Percentiles rank a stretch among this genome's conserved stretches.
These are phyloP conservation scores for Epicampocera succincta DNA, from an alignment of 2,888 invertebrate species.

Conservation along the genomic window DNA sequence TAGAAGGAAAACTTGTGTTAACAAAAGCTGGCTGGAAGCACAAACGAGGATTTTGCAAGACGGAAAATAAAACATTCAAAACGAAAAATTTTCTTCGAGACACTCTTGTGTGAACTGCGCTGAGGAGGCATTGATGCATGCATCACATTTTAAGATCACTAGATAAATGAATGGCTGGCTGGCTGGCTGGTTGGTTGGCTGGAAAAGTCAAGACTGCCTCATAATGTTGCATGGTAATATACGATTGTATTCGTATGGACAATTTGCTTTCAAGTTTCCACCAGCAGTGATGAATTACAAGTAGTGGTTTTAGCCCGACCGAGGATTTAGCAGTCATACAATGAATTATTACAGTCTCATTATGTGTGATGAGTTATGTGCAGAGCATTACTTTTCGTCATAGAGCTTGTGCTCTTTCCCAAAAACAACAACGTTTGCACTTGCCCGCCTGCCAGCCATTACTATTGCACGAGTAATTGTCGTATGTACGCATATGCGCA, in stretches of 20 bases:
- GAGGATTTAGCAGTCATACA: slow-evolving; percentile 63
- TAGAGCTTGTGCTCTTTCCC: slow-evolving; percentile 65
- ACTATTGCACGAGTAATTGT: slow-evolving; percentile 24
- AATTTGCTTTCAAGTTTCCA: slow-evolving; percentile 50
- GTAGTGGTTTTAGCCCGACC: slow-evolving; percentile 65
- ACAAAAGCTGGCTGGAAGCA: slow-evolving; percentile 25
- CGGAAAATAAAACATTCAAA: not conserved
- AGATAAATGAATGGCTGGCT: slow-evolving; percentile 45
- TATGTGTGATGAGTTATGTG: slow-evolving; percentile 81
- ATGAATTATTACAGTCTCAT: slow-evolving; percentile 81
- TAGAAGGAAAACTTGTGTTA: slow-evolving; percentile 52
- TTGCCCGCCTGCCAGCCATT: slow-evolving; percentile 32
- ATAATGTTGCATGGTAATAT: slow-evolving; percentile 28
- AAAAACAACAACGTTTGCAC: slow-evolving; percentile 31
- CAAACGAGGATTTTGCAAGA: slow-evolving; percentile 39
- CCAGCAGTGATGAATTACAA: slow-evolving; percentile 65
- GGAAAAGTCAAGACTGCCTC: slow-evolving; percentile 36
- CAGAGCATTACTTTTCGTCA: slow-evolving; percentile 79
- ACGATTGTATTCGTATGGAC: slow-evolving; percentile 25
- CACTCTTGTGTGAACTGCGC: slow-evolving; percentile 3
- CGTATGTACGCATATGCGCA: slow-evolving; percentile 55
- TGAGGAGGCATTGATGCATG: slow-evolving; percentile 73
- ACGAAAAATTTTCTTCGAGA: slow-evolving; percentile 45
- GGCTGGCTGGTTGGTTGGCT: slow-evolving; percentile 27
- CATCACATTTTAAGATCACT: slow-evolving; percentile 72